Base-by-base conservation (phyloP, 2,888 invertebrate species). In the Esperia sulphurella region DNA sequence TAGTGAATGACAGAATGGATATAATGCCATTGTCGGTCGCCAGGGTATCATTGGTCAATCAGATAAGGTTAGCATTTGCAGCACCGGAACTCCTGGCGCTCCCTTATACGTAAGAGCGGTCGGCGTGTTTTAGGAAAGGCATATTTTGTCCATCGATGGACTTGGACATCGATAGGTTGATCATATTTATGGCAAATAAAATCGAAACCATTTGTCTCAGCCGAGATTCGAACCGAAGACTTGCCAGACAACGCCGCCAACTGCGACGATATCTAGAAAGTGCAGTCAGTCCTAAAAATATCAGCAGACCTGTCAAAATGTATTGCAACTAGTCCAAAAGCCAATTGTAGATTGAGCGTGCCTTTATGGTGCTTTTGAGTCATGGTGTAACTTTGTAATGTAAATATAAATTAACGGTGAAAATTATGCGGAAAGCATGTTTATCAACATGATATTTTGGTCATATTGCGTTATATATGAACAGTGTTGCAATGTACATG, bases 161-260 rank as follows among this genome's bases (percentile, higher is more conserved):
- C n/a, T n/a, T n/a, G n/a, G n/a, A n/a, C n/a, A n/a, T n/a, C n/a
- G n/a, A n/a, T n/a, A n/a, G n/a, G n/a, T n/a, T n/a, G n/a, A n/a
- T n/a, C n/a, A n/a, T n/a, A n/a, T n/a, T n/a, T n/a, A n/a, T n/a
- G n/a, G n/a, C n/a, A n/a, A n/a, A n/a, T n/a, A n/a, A n/a, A n/a
- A n/a, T n/a, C n/a, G n/a, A n/a, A n/a, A n/a, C n/a, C 10, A 10
- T 33, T 8, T 45, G n/a, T 37, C 14, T 43, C 45, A 45, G 3
- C 10, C 38, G 30, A 21, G 39, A 45, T 9, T 29, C 28, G 13
- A 31, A 45, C 6, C n/a, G 1, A 13, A 31, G 12, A 33, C 41
- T 46, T 46, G 46, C 41, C 46, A 46, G 46, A 46, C 40, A 21
- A 10, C 10, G 4, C 31, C 39, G 40, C 39, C 45, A 38, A 45